Base-by-base conservation (phyloP, 2,888 invertebrate species). In the Parelbella ahira region DNA sequence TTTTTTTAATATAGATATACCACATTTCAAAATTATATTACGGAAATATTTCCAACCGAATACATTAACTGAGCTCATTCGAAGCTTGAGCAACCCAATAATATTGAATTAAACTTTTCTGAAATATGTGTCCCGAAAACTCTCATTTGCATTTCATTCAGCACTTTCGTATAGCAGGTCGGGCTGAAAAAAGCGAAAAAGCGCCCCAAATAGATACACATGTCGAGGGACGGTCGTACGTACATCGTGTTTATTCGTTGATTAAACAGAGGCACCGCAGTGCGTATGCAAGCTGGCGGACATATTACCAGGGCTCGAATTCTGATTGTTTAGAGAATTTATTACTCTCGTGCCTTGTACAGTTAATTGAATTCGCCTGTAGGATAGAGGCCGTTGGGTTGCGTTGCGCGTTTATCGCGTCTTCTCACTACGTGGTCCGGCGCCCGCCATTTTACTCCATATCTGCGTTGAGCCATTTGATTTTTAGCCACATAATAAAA, bases 241-340 rank as follows among this genome's bases (percentile, higher is more conserved):
- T 71, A 79, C 76, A 72, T 50, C 70, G 63, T 79, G 80, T 81
- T 80, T 76, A 79, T 74, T 64, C 82, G 78, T 84, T 86, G 86
- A 86, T 86, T 86, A 86, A 86, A 82, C 82, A 72, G 67, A 66
- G 72, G 69, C 70, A 68, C 83, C 83, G 83, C 84, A 83, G 68
- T 84, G 84, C 86, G 86, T 79, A 83, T 83, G 86, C 82, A 84
- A 71, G 68, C 76, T 76, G 71, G 78, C 82, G 78, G 75, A 84
- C 84, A 82, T 84, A 84, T 84, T 83, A 84, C 81, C 81, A 76
- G 72, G 79, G 68, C 82, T 84, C 86, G 83, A 84, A 84, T 86
- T 84, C 83, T 86, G 86, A 86, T 86, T 86, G 86, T 86, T 86
- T 86, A 84, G 86, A 86, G 82, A 84, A 87, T 87, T 87, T 87